These are phyloP conservation scores for Gymnorhina tibicen DNA, from an alignment of 2,113 vertebrate genomes.

Conservation along the genomic window DNA sequence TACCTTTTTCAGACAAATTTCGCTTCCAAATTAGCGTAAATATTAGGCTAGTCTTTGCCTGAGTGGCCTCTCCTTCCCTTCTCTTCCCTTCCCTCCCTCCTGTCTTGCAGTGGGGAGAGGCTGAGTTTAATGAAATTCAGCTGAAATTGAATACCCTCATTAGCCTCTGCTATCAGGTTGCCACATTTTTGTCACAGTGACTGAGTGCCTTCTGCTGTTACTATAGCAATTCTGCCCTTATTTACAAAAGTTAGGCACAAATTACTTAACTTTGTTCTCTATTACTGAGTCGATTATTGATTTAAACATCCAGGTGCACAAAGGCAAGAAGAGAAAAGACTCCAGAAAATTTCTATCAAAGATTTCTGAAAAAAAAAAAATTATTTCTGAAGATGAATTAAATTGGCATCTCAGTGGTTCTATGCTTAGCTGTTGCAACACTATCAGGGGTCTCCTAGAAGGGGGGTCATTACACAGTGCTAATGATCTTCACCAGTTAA, in stretches of 20 bases:
- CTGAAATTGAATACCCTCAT: neutral
- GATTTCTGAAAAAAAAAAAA: neutral
- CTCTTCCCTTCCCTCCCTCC: neutral
- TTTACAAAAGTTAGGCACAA: neutral
- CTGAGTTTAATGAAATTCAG: neutral
- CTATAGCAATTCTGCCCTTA: neutral
- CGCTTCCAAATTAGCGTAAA: neutral
- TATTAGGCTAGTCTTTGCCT: neutral
- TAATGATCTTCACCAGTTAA: neutral
- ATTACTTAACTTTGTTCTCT: neutral
- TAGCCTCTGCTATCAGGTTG: neutral
- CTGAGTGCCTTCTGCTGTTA: neutral
- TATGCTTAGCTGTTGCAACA: neutral
- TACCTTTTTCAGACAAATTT: neutral
- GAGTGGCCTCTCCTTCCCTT: neutral
- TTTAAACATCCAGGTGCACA: neutral
- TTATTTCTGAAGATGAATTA: neutral
- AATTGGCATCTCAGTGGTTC: neutral
- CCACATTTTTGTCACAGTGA: slow-evolving; percentile 8
- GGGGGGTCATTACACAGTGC: rapidly evolving
- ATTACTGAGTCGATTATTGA: neutral
- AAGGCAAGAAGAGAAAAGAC: neutral
- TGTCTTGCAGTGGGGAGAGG: neutral
- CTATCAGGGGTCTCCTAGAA: neutral
- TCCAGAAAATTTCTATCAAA: neutral